phyloP scores from a whole-genome alignment of 2,797 vertebrate genomes.

The Crenichthys baileyi region DNA sequence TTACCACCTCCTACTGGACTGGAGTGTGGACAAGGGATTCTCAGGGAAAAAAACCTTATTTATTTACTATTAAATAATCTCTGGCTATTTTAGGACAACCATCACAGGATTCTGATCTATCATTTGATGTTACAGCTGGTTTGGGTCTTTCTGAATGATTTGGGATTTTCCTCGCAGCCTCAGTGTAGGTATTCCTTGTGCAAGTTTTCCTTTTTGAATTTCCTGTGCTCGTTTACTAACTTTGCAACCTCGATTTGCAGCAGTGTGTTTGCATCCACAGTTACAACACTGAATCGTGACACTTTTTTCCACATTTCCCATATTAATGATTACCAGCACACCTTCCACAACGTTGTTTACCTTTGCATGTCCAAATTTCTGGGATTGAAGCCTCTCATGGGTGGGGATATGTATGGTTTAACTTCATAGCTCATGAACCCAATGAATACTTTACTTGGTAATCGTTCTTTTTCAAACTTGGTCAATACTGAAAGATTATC shows the following conservation, averaged over 20 bases:
- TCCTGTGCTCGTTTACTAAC: background rate
- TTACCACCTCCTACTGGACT: no score
- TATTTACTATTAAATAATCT: no score
- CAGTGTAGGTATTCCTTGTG: no score
- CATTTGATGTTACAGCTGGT: no score
- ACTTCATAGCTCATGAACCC: background rate
- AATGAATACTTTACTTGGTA: background rate
- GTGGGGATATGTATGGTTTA: background rate
- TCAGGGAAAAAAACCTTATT: no score
- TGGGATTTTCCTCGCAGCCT: no score
- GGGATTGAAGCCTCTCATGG: background rate
- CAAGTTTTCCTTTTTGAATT: no score
- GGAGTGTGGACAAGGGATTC: no score
- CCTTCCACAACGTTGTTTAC: background rate
- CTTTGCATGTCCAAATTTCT: background rate
- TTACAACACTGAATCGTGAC: background rate
- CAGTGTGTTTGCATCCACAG: background rate
- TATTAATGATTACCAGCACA: background rate
- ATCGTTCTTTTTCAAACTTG: background rate
- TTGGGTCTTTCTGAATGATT: no score
- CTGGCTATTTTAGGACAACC: no score
- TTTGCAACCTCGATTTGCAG: background rate
- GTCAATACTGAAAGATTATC: background rate
- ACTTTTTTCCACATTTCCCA: background rate
- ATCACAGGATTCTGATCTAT: no score